Evolutionary conservation across 2,888 invertebrate genomes (phyloP).

Genomic region (Clivina fossor): DNA sequence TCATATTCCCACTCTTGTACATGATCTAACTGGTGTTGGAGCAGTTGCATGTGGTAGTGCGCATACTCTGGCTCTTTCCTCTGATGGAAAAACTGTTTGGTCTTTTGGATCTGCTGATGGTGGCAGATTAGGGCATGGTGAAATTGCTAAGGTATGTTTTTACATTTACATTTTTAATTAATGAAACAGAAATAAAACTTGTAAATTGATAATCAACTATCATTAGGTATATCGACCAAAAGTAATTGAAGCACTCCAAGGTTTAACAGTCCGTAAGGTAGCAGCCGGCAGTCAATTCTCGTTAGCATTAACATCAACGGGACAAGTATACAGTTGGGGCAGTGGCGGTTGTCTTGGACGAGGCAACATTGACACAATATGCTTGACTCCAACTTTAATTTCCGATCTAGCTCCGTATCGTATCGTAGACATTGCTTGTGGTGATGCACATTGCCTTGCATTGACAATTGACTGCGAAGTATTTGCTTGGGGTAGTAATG

Average conservation of each 20-base stretch:
- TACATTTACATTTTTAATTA: not conserved
- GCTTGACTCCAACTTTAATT: constrained; percentile 57
- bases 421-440: constrained; percentile 62
- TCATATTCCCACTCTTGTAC: constrained; percentile 61
- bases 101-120: constrained; percentile 61
- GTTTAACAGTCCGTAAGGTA: constrained; percentile 59
- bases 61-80: constrained; percentile 58
- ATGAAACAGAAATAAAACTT: not conserved
- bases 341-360: constrained; percentile 62
- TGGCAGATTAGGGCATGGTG: constrained; percentile 54
- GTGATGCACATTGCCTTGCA: constrained; percentile 64
- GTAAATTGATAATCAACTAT: not conserved
- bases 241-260: constrained; percentile 61
- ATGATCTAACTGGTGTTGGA: constrained; percentile 60
- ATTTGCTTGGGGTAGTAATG: constrained; percentile 65
- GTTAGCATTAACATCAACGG: constrained; percentile 57
- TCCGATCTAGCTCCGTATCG: constrained; percentile 57
- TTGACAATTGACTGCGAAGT: constrained; percentile 58
- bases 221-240: constrained; percentile 58
- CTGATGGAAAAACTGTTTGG: constrained; percentile 60
- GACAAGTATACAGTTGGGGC: constrained; percentile 65
- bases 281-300: constrained; percentile 59
- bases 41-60: constrained; percentile 60
- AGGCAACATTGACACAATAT: constrained; percentile 59
- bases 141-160: constrained; percentile 20